Conservation (phyloP, 2,797 vertebrate genomes). For the Cuniculus paca region DNA sequence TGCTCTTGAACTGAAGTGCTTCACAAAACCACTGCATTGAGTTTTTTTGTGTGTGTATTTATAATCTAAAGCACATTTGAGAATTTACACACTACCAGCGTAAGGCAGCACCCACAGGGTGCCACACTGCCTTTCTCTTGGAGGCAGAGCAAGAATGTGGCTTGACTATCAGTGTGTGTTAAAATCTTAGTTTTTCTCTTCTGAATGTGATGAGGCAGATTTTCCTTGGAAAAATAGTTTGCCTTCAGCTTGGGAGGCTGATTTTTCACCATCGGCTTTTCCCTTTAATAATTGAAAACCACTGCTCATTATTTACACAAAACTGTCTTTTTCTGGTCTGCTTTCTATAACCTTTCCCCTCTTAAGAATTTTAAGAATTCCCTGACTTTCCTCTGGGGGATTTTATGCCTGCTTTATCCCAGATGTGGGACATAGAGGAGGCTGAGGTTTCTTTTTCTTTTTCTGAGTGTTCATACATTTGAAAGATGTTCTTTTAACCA, state of each 20-base stretch:
- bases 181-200: conserved; percentile 71
- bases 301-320: conserved; percentile 90
- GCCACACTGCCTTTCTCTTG: not conserved
- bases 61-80: not conserved
- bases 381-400: conserved; percentile 87
- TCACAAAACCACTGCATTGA: not conserved
- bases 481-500: conserved; percentile 77
- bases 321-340: conserved; percentile 87
- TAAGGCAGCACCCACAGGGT: not conserved
- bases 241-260: conserved; percentile 79
- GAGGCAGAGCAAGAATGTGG: conserved; percentile 15
- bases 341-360: conserved; percentile 92
- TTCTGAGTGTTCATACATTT: conserved; percentile 73
- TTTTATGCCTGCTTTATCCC: conserved; percentile 87
- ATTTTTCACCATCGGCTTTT: conserved; percentile 83
- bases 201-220: conserved; percentile 79
- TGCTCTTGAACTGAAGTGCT: conserved; percentile 41
- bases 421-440: conserved; percentile 85
- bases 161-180: conserved; percentile 74
- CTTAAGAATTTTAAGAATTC: conserved; percentile 91
- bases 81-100: not conserved
- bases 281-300: conserved; percentile 89
- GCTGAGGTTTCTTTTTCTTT: conserved; percentile 65
- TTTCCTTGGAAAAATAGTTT: conserved; percentile 83
- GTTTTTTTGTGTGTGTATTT: not conserved